A percentile compares a stretch with the other conserved stretches of the same genome.
Conservation (phyloP, 2,113 vertebrate species). For the Ictalurus punctatus region DNA sequence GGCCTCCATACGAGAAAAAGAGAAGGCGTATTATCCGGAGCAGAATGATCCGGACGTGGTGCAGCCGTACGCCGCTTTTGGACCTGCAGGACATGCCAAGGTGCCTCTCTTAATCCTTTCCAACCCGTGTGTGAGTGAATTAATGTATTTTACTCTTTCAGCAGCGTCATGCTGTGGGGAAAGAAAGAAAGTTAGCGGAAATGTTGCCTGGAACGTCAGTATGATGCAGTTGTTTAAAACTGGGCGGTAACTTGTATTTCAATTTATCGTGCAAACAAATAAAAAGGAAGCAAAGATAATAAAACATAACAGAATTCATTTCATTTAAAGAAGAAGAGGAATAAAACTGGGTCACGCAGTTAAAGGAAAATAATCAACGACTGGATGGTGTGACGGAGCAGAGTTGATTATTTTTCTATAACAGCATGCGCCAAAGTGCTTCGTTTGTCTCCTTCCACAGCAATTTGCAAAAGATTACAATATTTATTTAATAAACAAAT, state of each 20-base stretch:
- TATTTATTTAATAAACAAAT: not conserved
- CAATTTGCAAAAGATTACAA: not conserved
- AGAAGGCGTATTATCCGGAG: slow-evolving; percentile 68
- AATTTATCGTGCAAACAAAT: not conserved
- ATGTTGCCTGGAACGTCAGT: too few relatives aligned
- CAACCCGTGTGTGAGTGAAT: not conserved
- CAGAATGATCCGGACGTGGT: slow-evolving; percentile 74
- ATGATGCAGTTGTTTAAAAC: too few relatives aligned
- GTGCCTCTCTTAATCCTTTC: slow-evolving; percentile 60
- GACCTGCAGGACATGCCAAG: slow-evolving; percentile 74
- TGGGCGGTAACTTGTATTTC: too few relatives aligned
- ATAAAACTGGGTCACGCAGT: not conserved
- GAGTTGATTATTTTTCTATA: not conserved
- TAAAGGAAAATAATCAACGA: not conserved
- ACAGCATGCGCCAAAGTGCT: not conserved
- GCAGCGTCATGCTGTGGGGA: too few relatives aligned
- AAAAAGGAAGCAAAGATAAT: not conserved
- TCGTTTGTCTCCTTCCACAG: not conserved
- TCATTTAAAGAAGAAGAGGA: not conserved
- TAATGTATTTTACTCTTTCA: not conserved
- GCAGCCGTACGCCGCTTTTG: slow-evolving; percentile 82
- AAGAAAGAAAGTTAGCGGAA: too few relatives aligned
- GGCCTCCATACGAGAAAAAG: slow-evolving; percentile 61
- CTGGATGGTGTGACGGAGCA: not conserved
- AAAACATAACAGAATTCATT: not conserved